Evolutionary conservation across 2,888 invertebrate species (phyloP), one percentile per base, ranked within the genome.

Genomic region (Apoda limacodes): DNA sequence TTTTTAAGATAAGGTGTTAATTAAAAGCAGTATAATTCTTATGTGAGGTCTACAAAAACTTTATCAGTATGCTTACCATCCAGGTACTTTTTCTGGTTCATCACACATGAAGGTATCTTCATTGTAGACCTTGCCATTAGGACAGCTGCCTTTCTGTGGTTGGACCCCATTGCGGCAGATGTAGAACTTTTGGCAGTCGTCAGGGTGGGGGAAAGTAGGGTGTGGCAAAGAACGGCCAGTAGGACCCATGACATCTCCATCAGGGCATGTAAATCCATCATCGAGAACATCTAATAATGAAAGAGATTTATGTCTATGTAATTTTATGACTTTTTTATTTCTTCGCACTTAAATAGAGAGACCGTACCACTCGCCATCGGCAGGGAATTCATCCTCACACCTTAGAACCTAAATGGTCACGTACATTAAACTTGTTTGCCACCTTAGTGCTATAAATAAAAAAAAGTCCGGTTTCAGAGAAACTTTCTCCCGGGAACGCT

Each of bases 151-250:
- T 52, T 87, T 87, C 57, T 90, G 89, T 0, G 92, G 91, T 47
- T 84, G 85, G 3, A 89, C 83, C 0, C 89, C 90, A 49, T 90
- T 89, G 40, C 89, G 82, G 67, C 91, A 91, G 50, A 92, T 90
- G 75, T 90, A 92, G 78, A 92, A 92, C 58, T 90, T 90, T 55
- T 88, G 87, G 59, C 92, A 92, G 61, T 92, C 90, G 13, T 88
- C 87, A 1, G 89, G 88, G 66, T 92, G 90, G 2, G 90, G 84
- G 72, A 85, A 91, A 1, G 90, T 89, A 1, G 90, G 90, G 64
- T 91, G 90, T 1, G 90, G 89, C 2, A 89, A 71, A 1, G 83
- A 82, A 30, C 88, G 81, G 7, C 89, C 90, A 36, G 85, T 85
- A 19, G 87, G 87, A 0, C 88, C 88, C 43, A 82, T 60, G 3